Percentiles rank a stretch among this genome's conserved stretches.
Conservation (phyloP, 2,888 invertebrate genomes). For the Cordilura impudica region DNA sequence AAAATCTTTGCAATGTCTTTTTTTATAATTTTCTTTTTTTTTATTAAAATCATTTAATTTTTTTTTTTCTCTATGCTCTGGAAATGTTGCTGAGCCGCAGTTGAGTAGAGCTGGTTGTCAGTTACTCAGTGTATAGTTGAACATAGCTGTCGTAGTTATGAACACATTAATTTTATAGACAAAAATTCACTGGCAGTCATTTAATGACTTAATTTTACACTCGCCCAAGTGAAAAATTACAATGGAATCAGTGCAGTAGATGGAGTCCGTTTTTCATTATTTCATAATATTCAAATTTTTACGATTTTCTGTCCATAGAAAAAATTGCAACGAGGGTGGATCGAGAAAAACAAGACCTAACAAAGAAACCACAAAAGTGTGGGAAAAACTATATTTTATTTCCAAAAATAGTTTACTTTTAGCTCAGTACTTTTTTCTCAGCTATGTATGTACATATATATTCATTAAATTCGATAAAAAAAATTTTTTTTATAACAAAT, state of each 20-base stretch:
- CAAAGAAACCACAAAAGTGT: no score
- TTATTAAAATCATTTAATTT: conserved; percentile 51
- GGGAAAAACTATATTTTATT: no score
- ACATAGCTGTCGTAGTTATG: conserved; percentile 46
- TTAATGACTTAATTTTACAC: conserved; percentile 78
- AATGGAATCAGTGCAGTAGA: conserved; percentile 66
- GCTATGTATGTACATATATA: no score
- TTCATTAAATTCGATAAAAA: no score
- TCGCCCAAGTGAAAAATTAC: conserved; percentile 78
- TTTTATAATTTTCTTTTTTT: conserved; percentile 40
- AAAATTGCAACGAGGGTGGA: no score
- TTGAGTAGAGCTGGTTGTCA: conserved; percentile 23
- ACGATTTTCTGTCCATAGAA: no score
- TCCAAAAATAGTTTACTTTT: no score
- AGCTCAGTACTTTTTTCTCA: no score
- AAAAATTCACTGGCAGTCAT: conserved; percentile 66
- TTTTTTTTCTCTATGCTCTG: conserved; percentile 14
- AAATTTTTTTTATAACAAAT: no score
- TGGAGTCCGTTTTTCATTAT: conserved; percentile 45
- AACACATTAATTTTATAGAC: conserved; percentile 62
- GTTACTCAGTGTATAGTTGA: conserved; percentile 32
- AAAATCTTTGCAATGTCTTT: conserved; percentile 40
- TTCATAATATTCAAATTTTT: conserved; percentile 35
- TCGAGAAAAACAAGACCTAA: no score
- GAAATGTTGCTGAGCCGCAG: conserved; percentile 39